Evolutionary conservation across 2,113 vertebrate genomes (phyloP).

Genomic region (Ellobius talpinus): DNA sequence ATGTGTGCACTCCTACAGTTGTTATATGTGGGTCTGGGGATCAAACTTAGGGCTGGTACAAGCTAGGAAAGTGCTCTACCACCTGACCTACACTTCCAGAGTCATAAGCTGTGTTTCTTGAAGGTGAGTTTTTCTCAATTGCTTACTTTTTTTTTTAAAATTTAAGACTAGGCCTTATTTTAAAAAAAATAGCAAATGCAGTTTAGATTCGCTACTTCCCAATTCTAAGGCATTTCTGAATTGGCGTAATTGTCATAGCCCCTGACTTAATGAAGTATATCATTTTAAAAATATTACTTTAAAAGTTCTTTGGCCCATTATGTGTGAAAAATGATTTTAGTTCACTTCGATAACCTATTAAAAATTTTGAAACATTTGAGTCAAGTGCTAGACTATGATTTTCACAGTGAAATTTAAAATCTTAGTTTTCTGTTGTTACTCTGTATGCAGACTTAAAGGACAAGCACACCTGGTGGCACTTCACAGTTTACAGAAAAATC

Average conservation of each 20-base stretch:
- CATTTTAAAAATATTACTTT: conserved; percentile 57
- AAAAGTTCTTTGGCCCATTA: conserved; percentile 26
- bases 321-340: conserved; percentile 38
- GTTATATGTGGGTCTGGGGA: neutral
- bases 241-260: neutral
- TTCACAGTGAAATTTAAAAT: conserved; percentile 65
- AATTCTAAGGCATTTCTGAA: conserved; percentile 35
- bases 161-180: conserved; percentile 24
- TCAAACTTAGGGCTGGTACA: neutral
- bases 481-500: conserved; percentile 35
- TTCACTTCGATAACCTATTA: conserved; percentile 54
- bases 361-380: conserved; percentile 40
- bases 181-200: neutral
- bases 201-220: neutral
- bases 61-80: neutral
- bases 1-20: neutral
- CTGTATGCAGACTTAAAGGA: conserved; percentile 51
- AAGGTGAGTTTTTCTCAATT: neutral
- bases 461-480: conserved; percentile 24
- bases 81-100: neutral
- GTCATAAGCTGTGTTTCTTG: neutral
- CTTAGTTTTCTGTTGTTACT: conserved; percentile 5
- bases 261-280: conserved; percentile 43
- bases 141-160: neutral
- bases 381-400: conserved; percentile 29